Percentiles rank a stretch among this genome's conserved stretches.
Conservation (phyloP, 2,113 vertebrate genomes). For the Connochaetes taurinus region DNA sequence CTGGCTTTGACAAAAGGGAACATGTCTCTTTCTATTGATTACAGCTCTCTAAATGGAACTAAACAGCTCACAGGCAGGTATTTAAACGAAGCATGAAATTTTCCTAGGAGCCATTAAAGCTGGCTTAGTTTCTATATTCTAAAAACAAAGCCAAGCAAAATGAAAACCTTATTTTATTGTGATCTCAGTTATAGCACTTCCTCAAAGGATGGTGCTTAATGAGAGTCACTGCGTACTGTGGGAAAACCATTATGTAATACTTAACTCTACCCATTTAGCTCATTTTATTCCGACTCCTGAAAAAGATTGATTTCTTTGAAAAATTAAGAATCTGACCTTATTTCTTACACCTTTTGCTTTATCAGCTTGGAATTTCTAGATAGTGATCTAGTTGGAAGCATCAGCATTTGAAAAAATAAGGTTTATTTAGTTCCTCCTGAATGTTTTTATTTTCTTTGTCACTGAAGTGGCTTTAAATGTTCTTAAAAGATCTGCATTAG, state of each 20-base stretch:
- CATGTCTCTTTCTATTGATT: conserved; percentile 18
- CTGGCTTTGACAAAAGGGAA: conserved; percentile 24
- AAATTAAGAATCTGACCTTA: neutral
- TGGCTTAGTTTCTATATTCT: conserved; percentile 18
- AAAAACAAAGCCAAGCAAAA: neutral
- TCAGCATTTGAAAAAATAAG: neutral
- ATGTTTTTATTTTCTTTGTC: conserved; percentile 21
- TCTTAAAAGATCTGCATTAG: neutral
- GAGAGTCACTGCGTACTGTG: neutral
- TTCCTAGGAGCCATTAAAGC: conserved; percentile 24
- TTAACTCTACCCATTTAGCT: neutral
- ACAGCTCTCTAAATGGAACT: neutral
- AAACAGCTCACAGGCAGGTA: neutral
- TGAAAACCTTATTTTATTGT: neutral
- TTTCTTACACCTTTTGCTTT: neutral
- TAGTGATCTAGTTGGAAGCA: neutral
- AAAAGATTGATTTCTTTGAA: neutral
- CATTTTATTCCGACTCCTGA: neutral
- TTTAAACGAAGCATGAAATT: conserved; percentile 27
- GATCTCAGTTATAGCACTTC: conserved; percentile 27
- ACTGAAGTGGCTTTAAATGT: neutral
- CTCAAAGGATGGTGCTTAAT: neutral
- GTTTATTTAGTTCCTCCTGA: neutral
- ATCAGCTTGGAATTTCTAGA: neutral
- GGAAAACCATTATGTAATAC: neutral